Evolutionary conservation across 1,140 invertebrate species (phyloP).

Genomic region (Zaprionus nigranus): DNA sequence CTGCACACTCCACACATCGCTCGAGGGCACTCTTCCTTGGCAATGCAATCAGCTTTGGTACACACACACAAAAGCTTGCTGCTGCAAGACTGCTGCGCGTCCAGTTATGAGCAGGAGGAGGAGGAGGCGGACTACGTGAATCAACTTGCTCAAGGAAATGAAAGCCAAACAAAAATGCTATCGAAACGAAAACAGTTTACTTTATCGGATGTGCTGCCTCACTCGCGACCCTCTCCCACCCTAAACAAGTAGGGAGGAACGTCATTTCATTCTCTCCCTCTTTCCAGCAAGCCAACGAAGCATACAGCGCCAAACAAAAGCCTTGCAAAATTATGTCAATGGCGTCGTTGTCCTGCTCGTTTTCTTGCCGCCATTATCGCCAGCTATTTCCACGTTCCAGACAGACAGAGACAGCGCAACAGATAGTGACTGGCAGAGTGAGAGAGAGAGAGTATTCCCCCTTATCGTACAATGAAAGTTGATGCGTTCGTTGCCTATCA

Average conservation of each 20-base stretch:
- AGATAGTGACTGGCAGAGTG: not conserved
- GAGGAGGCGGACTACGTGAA: slow-evolving; percentile 52
- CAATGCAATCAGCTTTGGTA: slow-evolving; percentile 16
- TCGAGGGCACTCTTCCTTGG: not conserved
- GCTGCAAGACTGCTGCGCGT: slow-evolving; percentile 11
- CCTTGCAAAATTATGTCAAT: slow-evolving; percentile 66
- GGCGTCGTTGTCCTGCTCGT: slow-evolving; percentile 59
- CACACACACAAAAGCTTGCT: slow-evolving; percentile 12
- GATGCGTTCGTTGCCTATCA: slow-evolving; percentile 64
- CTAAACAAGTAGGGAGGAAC: not conserved
- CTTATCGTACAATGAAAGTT: slow-evolving; percentile 24
- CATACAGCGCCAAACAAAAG: slow-evolving; percentile 54
- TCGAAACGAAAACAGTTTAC: slow-evolving; percentile 43
- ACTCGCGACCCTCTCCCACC: not conserved
- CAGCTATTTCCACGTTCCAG: slow-evolving; percentile 33
- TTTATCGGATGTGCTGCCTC: slow-evolving; percentile 28
- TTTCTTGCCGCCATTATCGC: slow-evolving; percentile 39
- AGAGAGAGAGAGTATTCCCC: slow-evolving; percentile 13
- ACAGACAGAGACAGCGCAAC: slow-evolving; percentile 6
- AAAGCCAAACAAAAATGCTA: slow-evolving; percentile 60
- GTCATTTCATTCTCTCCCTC: not conserved
- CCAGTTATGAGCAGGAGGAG: slow-evolving; percentile 39
- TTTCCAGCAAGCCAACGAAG: not conserved
- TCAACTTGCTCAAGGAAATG: slow-evolving; percentile 54
- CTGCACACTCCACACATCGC: not conserved